phyloP scores from a whole-genome alignment of 2,113 vertebrate species.

The Gopherus flavomarginatus region DNA sequence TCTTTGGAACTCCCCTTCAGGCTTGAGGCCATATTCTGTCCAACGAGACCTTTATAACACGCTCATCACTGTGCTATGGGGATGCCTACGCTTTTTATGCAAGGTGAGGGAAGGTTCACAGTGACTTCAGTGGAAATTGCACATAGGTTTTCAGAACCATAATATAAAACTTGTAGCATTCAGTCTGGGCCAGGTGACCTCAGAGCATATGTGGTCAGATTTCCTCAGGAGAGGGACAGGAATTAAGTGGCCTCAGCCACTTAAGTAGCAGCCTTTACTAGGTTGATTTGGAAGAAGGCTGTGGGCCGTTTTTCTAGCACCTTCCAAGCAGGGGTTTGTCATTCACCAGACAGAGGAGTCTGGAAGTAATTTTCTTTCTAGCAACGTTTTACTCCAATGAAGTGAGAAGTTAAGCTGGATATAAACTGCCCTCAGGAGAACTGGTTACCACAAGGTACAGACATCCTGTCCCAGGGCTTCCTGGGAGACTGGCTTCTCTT shows the following conservation, averaged over 20 bases:
- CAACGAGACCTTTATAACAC: not conserved
- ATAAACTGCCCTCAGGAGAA: not conserved
- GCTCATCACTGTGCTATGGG: not conserved
- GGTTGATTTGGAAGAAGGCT: not conserved
- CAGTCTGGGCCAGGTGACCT: not conserved
- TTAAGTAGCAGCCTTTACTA: not conserved
- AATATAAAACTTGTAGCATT: not conserved
- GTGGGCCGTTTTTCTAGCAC: not conserved
- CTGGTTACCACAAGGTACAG: not conserved
- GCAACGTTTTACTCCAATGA: not conserved
- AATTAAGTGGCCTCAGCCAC: not conserved
- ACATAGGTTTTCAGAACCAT: not conserved
- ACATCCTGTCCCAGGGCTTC: not conserved
- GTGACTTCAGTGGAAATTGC: not conserved
- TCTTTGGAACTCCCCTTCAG: too few relatives aligned
- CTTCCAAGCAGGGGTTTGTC: not conserved
- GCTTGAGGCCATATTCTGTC: not conserved
- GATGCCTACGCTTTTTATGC: not conserved
- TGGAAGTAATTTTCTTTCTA: not conserved
- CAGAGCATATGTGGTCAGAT: not conserved
- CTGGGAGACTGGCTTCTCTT: not conserved
- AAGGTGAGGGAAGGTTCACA: not conserved
- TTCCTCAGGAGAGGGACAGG: not conserved
- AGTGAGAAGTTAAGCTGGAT: not conserved
- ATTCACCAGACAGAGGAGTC: not conserved